Base-by-base conservation (phyloP, 2,113 vertebrate genomes). In the Pristiophorus japonicus region DNA sequence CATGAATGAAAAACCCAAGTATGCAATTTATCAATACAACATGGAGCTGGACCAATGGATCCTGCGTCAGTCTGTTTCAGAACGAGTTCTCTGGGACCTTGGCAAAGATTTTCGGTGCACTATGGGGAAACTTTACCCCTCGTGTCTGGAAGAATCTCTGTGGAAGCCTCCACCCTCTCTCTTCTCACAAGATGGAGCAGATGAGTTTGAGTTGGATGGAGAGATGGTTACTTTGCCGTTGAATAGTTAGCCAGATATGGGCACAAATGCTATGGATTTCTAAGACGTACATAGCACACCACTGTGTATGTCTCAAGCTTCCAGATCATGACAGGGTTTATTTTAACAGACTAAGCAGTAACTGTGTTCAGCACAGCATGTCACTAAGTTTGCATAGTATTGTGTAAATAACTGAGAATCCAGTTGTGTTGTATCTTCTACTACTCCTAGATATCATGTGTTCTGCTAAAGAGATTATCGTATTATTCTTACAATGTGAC, bases 141-240 rank as follows among this genome's bases (percentile, higher is more conserved):
- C 99, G 95, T 99, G 99, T 96, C 98, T 99, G 95, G 98, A 99
- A 96, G 99, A 99, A 95, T 99, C 99, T 70, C 99, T 98, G 0
- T 99, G 99, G 99, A 99, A 99, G 96, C 99, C 99, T 47, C 99
- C 99, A 4, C 98, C 99, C 0, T 99, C 98, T 96, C 98, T 99
- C 88, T 99, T 99, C 96, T 99, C 98, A n/a, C 97, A 98, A 0
- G 99, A 99, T 0, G 98, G 98, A 73, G 97, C 97, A 0, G 99
- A 99, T 96, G 99, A 99, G 96, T 99, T 99, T 70, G 98, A 99
- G 96, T 97, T 99, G 96, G 98, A 99, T 87, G 98, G 98, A 38
- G 98, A 99, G 96, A 98, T 99, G 98, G 98, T 99, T 96, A 97
- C 98, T 18, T 96, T 99, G 16, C 98, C 98, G 5, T 73, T 94